Conservation (phyloP, 2,888 invertebrate genomes). For the Leistus spinibarbis region DNA sequence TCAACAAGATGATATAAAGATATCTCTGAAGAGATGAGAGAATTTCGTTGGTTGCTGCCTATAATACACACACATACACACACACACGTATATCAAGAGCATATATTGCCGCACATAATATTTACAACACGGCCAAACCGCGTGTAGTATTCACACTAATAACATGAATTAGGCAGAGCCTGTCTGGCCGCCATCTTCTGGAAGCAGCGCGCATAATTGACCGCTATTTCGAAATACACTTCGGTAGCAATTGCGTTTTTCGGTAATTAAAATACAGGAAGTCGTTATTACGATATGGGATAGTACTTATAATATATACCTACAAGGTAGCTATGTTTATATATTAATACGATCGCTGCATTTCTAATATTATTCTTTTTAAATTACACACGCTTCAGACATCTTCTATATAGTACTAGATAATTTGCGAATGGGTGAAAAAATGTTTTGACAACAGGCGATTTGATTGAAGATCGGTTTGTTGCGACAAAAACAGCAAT, state of each 20-base stretch:
- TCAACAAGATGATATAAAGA: background rate
- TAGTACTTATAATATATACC: background rate
- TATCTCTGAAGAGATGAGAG: background rate
- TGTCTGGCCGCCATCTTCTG: conserved; percentile 5
- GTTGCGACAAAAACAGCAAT: conserved; percentile 26
- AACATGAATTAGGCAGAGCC: conserved; percentile 30
- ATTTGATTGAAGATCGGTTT: background rate
- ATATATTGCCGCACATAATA: background rate
- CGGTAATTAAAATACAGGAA: conserved; percentile 38
- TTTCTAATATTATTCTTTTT: conserved; percentile 26
- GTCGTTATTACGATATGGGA: conserved; percentile 29
- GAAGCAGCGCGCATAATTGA: conserved; percentile 14
- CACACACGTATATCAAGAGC: background rate
- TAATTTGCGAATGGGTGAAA: too few relatives aligned
- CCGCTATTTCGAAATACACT: conserved; percentile 30
- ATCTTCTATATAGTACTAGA: too few relatives aligned
- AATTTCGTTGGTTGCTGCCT: background rate
- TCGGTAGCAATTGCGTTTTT: conserved; percentile 37
- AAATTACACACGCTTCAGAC: conserved; percentile 26
- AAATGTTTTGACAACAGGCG: background rate
- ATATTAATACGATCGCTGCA: conserved; percentile 33
- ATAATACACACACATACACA: background rate
- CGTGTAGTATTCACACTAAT: conserved; percentile 22
- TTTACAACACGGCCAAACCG: conserved; percentile 16
- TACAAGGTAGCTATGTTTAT: too few relatives aligned